Percentiles rank a stretch among this genome's conserved stretches.
Evolutionary conservation across 2,113 vertebrate species (phyloP).

Genomic region (Ctenomys sociabilis): DNA sequence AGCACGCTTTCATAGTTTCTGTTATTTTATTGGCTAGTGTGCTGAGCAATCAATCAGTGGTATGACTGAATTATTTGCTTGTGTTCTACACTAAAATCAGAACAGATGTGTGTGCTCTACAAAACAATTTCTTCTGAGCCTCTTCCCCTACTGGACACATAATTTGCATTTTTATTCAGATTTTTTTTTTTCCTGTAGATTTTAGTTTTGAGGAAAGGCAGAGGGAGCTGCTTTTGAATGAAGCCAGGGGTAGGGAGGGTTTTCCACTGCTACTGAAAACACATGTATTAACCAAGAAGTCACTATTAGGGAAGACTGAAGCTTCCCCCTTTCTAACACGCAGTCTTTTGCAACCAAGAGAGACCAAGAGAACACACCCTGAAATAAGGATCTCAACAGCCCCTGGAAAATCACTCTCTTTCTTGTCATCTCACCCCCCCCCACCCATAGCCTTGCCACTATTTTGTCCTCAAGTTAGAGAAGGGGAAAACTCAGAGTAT

Average conservation of each 20-base stretch:
- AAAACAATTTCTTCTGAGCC: background rate
- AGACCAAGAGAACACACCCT: background rate
- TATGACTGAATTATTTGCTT: background rate
- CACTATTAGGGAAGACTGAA: background rate
- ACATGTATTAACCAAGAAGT: background rate
- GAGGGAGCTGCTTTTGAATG: background rate
- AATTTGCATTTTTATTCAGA: background rate
- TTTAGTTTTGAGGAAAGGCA: background rate
- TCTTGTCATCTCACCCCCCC: too few species aligned
- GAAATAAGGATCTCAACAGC: background rate
- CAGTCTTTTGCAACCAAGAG: slow-evolving; percentile 10
- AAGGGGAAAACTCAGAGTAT: background rate
- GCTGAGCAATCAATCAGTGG: background rate
- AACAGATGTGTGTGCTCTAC: background rate
- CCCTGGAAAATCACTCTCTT: slow-evolving; percentile 9
- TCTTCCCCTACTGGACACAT: background rate
- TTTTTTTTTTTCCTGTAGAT: background rate
- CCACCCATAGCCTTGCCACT: background rate
- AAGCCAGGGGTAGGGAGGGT: background rate
- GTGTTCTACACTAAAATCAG: background rate
- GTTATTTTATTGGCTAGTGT: background rate
- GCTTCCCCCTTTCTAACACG: background rate
- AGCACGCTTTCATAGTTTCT: background rate
- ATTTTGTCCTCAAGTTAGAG: background rate
- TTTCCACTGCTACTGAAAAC: background rate